Evolutionary conservation across 2,888 invertebrate genomes (phyloP), one percentile per base, ranked within the genome.

Genomic region (Molorchus minor): DNA sequence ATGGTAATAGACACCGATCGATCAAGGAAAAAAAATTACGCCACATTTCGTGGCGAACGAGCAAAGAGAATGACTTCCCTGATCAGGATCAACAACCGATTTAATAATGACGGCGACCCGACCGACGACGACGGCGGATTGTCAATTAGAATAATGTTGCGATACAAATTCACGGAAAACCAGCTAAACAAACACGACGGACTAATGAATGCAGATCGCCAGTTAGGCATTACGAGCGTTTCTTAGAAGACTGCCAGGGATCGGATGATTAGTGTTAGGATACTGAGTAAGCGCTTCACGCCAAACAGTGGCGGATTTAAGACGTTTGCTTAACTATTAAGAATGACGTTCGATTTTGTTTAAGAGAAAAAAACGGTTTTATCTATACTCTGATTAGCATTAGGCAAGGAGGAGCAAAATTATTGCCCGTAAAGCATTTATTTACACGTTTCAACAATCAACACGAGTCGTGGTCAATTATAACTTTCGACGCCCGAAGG

Each of bases 401-500:
- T 8, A 25, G 8, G 3, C 25, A 3, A 3, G 25, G 25, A 5
- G 25, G 25, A 5, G 25, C 3, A 19, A 40, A 15, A 38, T 8
- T 5, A 40, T 3, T n/a, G 17, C 40, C 19, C n/a, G 2, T 4
- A 19, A 17, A 40, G 19, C 19, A 17, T 19, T 40, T 40, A 40
- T 40, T 40, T 40, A 40, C 40, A 40, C 16, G 40, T 40, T n/a
- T 40, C 19, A 19, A n/a, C 40, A 17, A 20, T 19, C 19, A 40
- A 40, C 40, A 7, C n/a, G 19, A 46, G 19, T 49, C 49, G 49
- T n/a, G 38, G 16, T 12, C 21, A 3, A 19, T 35, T 29, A 43
- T 52, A 38, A 30, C 52, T 52, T 52, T 52, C 52, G 29, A 52
- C 16, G 41, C 52, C 52, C 52, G n/a, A 52, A 52, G 52, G 52